phyloP scores from a whole-genome alignment of 1,140 invertebrate genomes.

The Harpegnathos saltator region DNA sequence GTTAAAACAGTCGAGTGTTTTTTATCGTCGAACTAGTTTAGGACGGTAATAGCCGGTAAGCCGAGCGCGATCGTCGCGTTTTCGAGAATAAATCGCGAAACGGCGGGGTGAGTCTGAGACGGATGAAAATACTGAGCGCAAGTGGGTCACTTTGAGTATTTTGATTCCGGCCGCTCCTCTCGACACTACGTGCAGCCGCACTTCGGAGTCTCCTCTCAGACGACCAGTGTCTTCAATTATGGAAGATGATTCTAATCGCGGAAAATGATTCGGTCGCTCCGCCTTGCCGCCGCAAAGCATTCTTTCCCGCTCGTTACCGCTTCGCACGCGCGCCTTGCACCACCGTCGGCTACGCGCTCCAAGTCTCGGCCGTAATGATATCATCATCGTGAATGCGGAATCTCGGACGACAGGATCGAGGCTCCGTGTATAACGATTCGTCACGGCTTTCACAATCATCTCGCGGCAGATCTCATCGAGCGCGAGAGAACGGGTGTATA shows the following conservation, averaged over 20 bases:
- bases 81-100: no score
- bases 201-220: neutral
- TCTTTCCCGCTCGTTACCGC: no score
- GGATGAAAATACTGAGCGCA: conserved; percentile 2
- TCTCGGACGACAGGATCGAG: conserved; percentile 1
- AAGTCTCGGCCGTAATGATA: neutral
- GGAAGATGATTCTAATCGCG: no score
- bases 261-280: no score
- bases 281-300: no score
- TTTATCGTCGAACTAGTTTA: no score
- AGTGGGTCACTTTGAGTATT: conserved; percentile 20
- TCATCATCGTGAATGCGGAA: neutral
- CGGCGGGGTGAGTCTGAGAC: neutral
- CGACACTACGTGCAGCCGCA: neutral
- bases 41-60: no score
- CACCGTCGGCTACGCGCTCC: no score
- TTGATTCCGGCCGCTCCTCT: neutral
- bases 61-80: no score
- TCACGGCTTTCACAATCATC: conserved; percentile 35
- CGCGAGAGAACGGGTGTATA: conserved; percentile 11
- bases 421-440: neutral
- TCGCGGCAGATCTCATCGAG: conserved; percentile 35
- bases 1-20: no score
- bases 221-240: neutral
- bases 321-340: no score